phyloP scores from a whole-genome alignment of 2,888 invertebrate species.

The Platycheirus rosarum region DNA sequence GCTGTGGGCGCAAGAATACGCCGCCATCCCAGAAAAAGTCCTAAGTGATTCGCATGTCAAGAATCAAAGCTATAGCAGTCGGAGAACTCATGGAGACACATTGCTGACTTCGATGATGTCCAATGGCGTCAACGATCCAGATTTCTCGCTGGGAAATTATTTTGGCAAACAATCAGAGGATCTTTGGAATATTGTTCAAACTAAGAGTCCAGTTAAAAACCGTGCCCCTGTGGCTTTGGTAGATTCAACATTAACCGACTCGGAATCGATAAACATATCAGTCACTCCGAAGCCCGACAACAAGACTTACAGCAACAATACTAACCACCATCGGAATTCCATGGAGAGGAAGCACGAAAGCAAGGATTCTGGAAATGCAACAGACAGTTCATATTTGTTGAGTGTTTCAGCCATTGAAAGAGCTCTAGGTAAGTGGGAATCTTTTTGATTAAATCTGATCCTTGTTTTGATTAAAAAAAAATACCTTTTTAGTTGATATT shows the following conservation, averaged over 20 bases:
- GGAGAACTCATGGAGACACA: conserved; percentile 23
- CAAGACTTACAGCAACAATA: conserved; percentile 77
- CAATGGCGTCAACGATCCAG: conserved; percentile 75
- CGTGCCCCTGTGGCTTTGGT: conserved; percentile 75
- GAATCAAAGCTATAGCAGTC: conserved; percentile 15
- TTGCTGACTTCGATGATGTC: conserved; percentile 77
- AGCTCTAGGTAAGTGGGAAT: conserved; percentile 79
- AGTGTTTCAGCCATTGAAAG: conserved; percentile 80
- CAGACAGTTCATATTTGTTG: conserved; percentile 78
- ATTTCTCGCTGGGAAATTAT: conserved; percentile 80
- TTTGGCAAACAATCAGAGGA: conserved; percentile 80
- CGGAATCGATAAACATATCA: conserved; percentile 52
- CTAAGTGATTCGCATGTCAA: conserved; percentile 76
- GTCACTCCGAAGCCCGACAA: conserved; percentile 78
- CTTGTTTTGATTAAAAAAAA: too few species aligned
- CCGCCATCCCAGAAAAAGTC: conserved; percentile 79
- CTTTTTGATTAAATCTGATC: too few species aligned
- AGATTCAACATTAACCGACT: conserved; percentile 61
- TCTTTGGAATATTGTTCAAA: conserved; percentile 77
- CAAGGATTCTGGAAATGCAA: conserved; percentile 76
- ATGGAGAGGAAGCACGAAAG: conserved; percentile 75
- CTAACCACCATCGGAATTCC: conserved; percentile 25
- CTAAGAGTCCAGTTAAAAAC: conserved; percentile 76
- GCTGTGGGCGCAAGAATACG: conserved; percentile 81
- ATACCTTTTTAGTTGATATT: conserved; percentile 78